Percentiles rank a stretch among this genome's conserved stretches.
phyloP scores from a whole-genome alignment of 1,140 invertebrate species.

The Marisa cornuarietis region DNA sequence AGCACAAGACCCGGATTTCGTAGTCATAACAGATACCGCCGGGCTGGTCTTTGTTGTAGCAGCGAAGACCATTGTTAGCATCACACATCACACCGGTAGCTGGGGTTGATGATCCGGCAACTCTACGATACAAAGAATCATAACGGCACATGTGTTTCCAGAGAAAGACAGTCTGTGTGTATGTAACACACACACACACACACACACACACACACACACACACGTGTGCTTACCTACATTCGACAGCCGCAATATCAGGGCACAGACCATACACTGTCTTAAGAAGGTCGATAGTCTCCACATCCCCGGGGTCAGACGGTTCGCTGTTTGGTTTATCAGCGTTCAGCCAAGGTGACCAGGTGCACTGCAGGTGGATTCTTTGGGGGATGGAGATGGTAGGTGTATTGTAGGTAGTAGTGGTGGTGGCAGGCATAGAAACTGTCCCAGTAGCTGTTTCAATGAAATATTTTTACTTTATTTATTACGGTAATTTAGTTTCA shows the following conservation, averaged over 20 bases:
- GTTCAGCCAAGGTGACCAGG: slow-evolving; percentile 60
- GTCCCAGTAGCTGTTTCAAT: no score
- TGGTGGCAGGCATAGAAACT: no score
- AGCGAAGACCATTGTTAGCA: slow-evolving; percentile 59
- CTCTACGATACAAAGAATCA: no score
- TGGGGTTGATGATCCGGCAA: no score
- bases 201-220: no score
- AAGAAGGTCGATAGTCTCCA: slow-evolving; percentile 58
- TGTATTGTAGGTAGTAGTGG: no score
- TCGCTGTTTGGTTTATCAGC: slow-evolving; percentile 37
- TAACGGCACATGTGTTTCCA: no score
- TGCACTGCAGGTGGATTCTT: slow-evolving; percentile 30
- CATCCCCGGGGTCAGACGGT: slow-evolving; percentile 48
- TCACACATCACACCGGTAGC: slow-evolving; percentile 51
- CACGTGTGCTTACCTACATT: slow-evolving; percentile 67
- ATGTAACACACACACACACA: no score
- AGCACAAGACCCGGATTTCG: slow-evolving; percentile 51
- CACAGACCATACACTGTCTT: slow-evolving; percentile 66
- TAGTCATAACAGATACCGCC: slow-evolving; percentile 46
- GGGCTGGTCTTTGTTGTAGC: slow-evolving; percentile 57
- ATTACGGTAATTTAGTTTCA: no score
- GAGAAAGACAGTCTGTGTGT: no score
- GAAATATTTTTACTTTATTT: no score
- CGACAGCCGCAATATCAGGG: slow-evolving; percentile 75
- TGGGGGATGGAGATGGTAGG: no score